These are phyloP conservation scores for Condylura cristata DNA, from an alignment of 2,113 vertebrate species.

Conservation along the genomic window DNA sequence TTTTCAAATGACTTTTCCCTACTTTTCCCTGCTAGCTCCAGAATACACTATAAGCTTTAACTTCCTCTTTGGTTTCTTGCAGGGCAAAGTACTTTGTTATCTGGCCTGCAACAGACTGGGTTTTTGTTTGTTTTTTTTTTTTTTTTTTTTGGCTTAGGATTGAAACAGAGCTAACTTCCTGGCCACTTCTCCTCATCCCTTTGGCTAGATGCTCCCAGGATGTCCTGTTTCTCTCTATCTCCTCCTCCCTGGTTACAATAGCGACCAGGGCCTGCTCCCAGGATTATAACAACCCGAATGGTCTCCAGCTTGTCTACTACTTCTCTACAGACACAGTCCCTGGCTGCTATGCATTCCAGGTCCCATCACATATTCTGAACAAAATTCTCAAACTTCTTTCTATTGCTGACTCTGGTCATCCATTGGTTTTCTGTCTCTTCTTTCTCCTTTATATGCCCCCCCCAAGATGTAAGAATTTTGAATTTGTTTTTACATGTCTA, in stretches of 20 bases:
- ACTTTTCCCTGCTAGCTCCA: conserved; percentile 7
- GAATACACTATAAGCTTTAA: conserved; percentile 47
- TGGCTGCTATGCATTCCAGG: background rate
- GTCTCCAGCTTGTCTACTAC: background rate
- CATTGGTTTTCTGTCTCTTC: background rate
- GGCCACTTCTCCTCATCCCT: conserved; percentile 35
- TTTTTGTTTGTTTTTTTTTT: too few species aligned
- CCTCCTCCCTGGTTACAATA: background rate
- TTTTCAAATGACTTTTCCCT: conserved; percentile 52
- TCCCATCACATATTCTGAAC: background rate
- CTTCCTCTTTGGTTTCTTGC: conserved; percentile 43
- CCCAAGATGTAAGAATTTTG: background rate
- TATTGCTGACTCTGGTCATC: background rate
- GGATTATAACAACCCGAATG: background rate
- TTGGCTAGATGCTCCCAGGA: conserved; percentile 52
- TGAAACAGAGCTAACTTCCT: conserved; percentile 63
- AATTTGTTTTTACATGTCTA: background rate
- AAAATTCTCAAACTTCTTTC: background rate
- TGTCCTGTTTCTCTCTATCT: conserved; percentile 57
- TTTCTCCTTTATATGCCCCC: background rate
- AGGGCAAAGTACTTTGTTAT: conserved; percentile 54
- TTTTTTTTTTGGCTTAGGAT: conserved; percentile 34
- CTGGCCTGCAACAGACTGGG: conserved; percentile 33
- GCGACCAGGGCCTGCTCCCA: background rate
- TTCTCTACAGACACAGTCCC: background rate